Evolutionary conservation across 2,797 vertebrate genomes (phyloP), one percentile per base, ranked within the genome.

Genomic region (Dermochelys coriacea): DNA sequence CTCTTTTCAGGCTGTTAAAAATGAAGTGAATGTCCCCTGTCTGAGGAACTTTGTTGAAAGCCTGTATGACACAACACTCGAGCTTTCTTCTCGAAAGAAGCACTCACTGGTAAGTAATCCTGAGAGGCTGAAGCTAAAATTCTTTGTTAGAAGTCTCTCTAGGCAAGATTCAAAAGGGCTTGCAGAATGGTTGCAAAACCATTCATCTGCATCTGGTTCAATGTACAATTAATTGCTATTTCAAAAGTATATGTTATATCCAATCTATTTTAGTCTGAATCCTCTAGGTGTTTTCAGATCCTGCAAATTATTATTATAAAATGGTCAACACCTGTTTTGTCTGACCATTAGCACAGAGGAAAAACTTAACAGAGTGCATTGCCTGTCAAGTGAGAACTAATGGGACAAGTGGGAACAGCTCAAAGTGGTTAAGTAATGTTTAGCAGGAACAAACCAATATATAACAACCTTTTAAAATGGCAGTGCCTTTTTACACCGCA

Each of bases 1-100:
- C 82, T 96, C 96, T 95, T 98, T 98, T 74, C 97, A 99, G 99
- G 98, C 99, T 94, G 99, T 99, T 96, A 99, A 99, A 98, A 99
- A 99, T 93, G 99, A 99, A 98, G 99, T 99, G 96, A 99, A 99
- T 75, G 99, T 99, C 68, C 99, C 99, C 8, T 99, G 99, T 98
- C 98, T 99, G 94, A 98, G 99, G 94, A 99, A 99, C 97, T 99
- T 99, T 84, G 99, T 99, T 59, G 99, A 99, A 98, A 99, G 99
- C 94, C 98, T 99, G 19, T 99, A 99, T 91, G 99, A 99, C 91
- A 99, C 99, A 93, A 99, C 99, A 1, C 98, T 99, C 97, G 99
- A 99, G 98, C 98, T 99, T 90, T 99, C 99, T 83, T 99, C 99
- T 49, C 98, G 99, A 96, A 99, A 99, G 98, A 99, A 99, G 95